phyloP scores from a whole-genome alignment of 2,113 vertebrate genomes.

The Tragelaphus imberbis region DNA sequence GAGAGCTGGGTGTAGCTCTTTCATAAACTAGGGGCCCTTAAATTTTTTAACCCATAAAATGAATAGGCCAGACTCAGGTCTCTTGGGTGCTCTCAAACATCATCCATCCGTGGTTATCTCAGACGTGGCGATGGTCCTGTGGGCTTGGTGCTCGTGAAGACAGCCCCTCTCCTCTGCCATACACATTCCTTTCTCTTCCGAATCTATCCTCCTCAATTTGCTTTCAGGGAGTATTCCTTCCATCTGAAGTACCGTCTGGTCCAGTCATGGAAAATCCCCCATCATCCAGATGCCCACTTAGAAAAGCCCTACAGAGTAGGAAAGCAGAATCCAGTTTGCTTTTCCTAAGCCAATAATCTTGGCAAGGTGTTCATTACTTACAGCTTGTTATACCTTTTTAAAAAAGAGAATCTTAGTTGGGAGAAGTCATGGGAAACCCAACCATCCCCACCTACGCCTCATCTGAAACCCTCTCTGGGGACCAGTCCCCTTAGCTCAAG shows the following conservation, averaged over 20 bases:
- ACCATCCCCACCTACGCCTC: fast-evolving
- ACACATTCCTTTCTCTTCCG: neutral
- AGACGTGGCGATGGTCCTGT: fast-evolving
- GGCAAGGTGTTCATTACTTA: neutral
- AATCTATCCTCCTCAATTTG: neutral
- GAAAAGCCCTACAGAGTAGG: neutral
- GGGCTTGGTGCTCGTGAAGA: neutral
- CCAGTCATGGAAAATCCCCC: neutral
- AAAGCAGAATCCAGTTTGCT: neutral
- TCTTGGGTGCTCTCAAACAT: neutral
- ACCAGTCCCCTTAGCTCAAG: neutral
- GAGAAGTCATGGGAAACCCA: neutral
- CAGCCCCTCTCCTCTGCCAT: neutral
- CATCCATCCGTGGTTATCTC: fast-evolving
- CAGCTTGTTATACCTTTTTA: neutral
- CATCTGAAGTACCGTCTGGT: neutral
- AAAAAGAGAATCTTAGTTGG: neutral
- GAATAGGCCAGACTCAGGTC: neutral
- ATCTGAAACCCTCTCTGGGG: neutral
- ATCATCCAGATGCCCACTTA: neutral
- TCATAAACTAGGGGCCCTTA: neutral
- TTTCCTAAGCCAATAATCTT: neutral
- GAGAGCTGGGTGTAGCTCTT: neutral
- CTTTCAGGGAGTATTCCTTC: neutral
- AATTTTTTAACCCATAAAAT: neutral